Base-by-base conservation (phyloP, 2,113 vertebrate species). In the Sturnira hondurensis region DNA sequence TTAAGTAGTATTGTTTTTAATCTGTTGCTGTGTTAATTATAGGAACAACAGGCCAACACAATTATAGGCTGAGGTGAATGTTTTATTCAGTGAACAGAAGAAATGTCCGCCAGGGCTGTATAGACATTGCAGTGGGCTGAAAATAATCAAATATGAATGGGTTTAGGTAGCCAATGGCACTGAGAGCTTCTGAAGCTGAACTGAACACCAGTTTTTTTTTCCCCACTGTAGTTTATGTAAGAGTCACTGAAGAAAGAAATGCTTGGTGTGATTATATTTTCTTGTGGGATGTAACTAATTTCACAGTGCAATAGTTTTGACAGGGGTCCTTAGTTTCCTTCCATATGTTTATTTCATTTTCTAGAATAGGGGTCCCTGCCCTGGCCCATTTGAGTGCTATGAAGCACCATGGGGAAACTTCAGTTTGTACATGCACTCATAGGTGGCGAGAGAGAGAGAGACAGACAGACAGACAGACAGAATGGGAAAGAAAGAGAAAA, bases 291-390 rank as follows among this genome's bases (percentile, higher is more conserved):
- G 93, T 96, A 78, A 94, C 68, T 97, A 96, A 97, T 98, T 98
- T 98, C 97, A 98, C 97, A 92, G 94, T 96, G 96, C 94, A 83
- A 61, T 97, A 95, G 77, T 89, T 98, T 97, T 93, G 98, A 96
- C 88, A 98, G 78, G 91, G 81, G 94, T 84, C 80, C 96, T 92
- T 86, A 92, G 93, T 97, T 97, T 98, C 86, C 12, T 92, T 97
- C 94, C 86, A 68, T 95, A 63, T 65, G 61, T 70, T 97, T 96
- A 36, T 96, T 96, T 96, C 65, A 24, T 92, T 97, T 98, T 97
- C 83, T 61, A 88, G 73, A 89, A 68, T 67, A 93, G 63, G 78
- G 77, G 73, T 38, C 70, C 56, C 95, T 94, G 63, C 94, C 88
- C 47, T 94, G 93, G 94, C 78, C 96, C 85, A 91, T 97, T 54